phyloP scores from a whole-genome alignment of 1,140 invertebrate species.

The Belonocnema kinseyi region DNA sequence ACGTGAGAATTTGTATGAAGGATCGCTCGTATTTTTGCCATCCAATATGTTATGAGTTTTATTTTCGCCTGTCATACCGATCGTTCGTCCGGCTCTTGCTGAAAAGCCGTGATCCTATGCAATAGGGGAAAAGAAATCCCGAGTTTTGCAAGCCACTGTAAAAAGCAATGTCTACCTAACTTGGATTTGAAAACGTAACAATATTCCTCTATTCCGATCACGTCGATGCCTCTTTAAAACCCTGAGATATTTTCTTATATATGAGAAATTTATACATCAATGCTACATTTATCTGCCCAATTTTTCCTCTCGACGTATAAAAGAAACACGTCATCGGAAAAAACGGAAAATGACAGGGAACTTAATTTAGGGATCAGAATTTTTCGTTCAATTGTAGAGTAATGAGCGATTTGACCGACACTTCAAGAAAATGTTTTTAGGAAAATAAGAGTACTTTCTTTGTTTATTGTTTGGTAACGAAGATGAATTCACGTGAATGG shows the following conservation, averaged over 20 bases:
- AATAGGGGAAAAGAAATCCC: slow-evolving; percentile 8
- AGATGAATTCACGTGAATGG: too few species aligned
- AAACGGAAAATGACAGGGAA: too few species aligned
- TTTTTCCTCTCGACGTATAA: too few species aligned
- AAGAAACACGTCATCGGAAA: too few species aligned
- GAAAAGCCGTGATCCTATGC: slow-evolving; percentile 36
- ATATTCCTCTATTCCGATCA: slow-evolving; percentile 5
- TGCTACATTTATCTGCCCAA: too few species aligned
- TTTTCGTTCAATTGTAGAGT: too few species aligned
- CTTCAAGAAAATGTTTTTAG: too few species aligned
- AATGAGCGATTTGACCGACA: too few species aligned
- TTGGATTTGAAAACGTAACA: neutral
- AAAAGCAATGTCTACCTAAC: slow-evolving; percentile 26
- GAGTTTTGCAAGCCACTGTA: slow-evolving; percentile 18
- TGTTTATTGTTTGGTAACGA: too few species aligned
- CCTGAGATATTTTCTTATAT: neutral
- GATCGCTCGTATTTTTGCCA: slow-evolving; percentile 50
- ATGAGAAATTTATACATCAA: neutral
- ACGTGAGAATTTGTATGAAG: slow-evolving; percentile 47
- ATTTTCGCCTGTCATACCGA: slow-evolving; percentile 38
- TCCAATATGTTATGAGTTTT: slow-evolving; percentile 48
- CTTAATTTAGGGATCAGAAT: too few species aligned
- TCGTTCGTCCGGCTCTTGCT: slow-evolving; percentile 38
- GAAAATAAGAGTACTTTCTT: too few species aligned
- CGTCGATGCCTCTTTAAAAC: slow-evolving; percentile 4